Percentiles rank a stretch among this genome's conserved stretches.
Evolutionary conservation across 2,888 invertebrate species (phyloP).

Genomic region (Heteromurus nitidus): DNA sequence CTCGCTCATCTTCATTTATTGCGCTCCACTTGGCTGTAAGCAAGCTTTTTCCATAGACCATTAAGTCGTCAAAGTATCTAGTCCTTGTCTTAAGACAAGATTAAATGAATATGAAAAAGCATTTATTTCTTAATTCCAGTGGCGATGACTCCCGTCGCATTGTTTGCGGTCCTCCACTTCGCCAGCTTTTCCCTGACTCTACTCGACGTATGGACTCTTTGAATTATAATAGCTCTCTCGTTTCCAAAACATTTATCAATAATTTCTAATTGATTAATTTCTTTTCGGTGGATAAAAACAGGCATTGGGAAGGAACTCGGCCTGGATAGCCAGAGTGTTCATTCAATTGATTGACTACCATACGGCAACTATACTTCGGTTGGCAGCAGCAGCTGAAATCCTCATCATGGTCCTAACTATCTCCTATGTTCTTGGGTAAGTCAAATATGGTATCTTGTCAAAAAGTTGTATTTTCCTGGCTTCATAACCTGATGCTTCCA

Average conservation of each 20-base stretch:
- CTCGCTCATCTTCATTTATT: slow-evolving; percentile 94
- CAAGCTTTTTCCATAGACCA: too few species aligned
- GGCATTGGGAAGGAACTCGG: slow-evolving; percentile 93
- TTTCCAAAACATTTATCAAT: not conserved
- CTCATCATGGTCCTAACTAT: slow-evolving; percentile 79
- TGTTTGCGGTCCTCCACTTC: slow-evolving; percentile 94
- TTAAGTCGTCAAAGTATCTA: too few species aligned
- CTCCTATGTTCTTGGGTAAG: slow-evolving; percentile 86
- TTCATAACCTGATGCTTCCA: too few species aligned
- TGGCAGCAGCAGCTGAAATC: slow-evolving; percentile 95
- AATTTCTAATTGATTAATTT: slow-evolving; percentile 9
- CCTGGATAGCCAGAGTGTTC: slow-evolving; percentile 90
- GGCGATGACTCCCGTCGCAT: slow-evolving; percentile 90
- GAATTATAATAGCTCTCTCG: slow-evolving; percentile 23
- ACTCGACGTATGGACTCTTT: slow-evolving; percentile 88
- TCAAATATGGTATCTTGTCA: too few species aligned
- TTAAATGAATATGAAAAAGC: not conserved
- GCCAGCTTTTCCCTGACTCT: slow-evolving; percentile 92
- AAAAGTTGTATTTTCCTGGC: too few species aligned
- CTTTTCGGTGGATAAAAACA: slow-evolving; percentile 78
- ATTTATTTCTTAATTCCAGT: slow-evolving; percentile 79
- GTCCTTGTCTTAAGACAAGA: not conserved
- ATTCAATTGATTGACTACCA: slow-evolving; percentile 93
- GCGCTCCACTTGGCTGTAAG: slow-evolving; percentile 89
- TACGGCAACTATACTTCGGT: slow-evolving; percentile 90